These are phyloP conservation scores for Zosterops lateralis DNA, from an alignment of 2,113 vertebrate genomes.

Conservation along the genomic window DNA sequence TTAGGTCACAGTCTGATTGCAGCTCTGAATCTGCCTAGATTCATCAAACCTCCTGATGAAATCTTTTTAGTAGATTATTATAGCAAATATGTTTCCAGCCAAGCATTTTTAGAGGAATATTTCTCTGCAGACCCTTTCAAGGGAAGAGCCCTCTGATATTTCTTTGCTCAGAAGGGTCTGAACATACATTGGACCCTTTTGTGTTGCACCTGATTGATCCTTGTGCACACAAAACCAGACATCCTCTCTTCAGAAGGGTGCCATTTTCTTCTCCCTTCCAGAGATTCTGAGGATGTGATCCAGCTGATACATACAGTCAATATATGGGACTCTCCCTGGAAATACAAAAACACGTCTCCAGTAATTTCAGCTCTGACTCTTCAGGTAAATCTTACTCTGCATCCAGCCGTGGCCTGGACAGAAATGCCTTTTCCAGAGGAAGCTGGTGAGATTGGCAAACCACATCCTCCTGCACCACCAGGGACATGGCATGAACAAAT, in stretches of 20 bases:
- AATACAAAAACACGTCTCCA: background rate
- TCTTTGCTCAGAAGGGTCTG: background rate
- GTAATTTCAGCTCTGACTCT: background rate
- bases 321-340: background rate
- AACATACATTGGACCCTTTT: background rate
- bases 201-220: background rate
- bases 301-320: background rate
- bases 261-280: background rate
- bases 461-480: background rate
- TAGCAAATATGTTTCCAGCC: background rate
- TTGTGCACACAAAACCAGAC: background rate
- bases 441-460: background rate
- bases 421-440: background rate
- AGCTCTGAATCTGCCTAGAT: background rate
- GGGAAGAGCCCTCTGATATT: background rate
- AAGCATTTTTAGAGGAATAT: background rate
- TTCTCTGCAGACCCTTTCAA: background rate
- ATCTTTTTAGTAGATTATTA: background rate
- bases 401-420: background rate
- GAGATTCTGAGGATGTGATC: background rate
- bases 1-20: background rate
- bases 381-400: background rate
- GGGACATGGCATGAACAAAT: background rate
- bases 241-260: background rate
- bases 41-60: background rate